Percentiles rank a stretch among this genome's conserved stretches.
Evolutionary conservation across 2,888 invertebrate genomes (phyloP).

Genomic region (Miltochrista miniata): DNA sequence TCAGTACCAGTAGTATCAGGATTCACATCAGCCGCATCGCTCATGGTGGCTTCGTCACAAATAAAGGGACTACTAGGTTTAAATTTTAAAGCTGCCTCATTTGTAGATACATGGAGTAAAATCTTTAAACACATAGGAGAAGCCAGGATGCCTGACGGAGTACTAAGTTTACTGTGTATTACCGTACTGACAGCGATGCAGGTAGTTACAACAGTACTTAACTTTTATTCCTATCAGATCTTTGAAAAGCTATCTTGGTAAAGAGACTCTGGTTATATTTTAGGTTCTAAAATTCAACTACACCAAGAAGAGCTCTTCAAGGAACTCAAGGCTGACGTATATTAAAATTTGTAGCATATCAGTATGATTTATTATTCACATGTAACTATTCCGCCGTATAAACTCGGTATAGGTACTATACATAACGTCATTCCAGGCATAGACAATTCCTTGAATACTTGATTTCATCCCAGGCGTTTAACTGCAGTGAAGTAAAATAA

Average conservation of each 20-base stretch:
- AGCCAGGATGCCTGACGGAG: conserved; percentile 83
- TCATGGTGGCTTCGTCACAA: conserved; percentile 90
- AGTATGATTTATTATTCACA: no score
- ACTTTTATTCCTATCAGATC: no score
- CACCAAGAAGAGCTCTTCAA: no score
- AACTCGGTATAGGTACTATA: no score
- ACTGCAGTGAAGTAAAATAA: no score
- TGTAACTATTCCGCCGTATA: no score
- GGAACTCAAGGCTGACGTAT: no score
- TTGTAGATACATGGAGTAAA: conserved; percentile 84
- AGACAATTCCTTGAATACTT: no score
- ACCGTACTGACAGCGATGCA: conserved; percentile 84
- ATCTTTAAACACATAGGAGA: conserved; percentile 81
- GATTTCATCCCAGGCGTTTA: no score
- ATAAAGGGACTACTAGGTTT: conserved; percentile 87
- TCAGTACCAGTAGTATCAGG: conserved; percentile 89
- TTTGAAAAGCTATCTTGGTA: no score
- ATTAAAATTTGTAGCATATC: no score
- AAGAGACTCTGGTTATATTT: not conserved
- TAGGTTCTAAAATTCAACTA: not conserved
- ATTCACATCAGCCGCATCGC: conserved; percentile 90
- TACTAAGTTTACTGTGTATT: conserved; percentile 85
- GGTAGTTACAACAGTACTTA: conserved; percentile 50
- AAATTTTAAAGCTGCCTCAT: conserved; percentile 84
- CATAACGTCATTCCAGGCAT: no score